Percentiles rank a stretch among this genome's conserved stretches.
phyloP scores from a whole-genome alignment of 2,888 invertebrate genomes.

The Andricus quercusramuli region DNA sequence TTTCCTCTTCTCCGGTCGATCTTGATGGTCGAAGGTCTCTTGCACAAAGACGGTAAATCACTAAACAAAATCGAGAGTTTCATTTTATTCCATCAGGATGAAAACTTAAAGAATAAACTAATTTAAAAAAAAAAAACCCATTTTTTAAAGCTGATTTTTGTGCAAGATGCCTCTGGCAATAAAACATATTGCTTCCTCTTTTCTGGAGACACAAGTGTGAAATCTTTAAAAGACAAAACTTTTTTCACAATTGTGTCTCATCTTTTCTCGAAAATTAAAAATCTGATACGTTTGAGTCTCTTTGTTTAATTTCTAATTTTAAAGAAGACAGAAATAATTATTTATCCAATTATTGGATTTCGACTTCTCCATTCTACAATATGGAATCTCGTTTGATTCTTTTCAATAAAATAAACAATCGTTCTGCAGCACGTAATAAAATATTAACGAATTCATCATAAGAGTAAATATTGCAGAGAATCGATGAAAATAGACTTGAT shows the following conservation, averaged over 20 bases:
- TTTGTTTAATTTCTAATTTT: neutral
- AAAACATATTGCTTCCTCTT: constrained; percentile 33
- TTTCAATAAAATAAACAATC: too few species aligned
- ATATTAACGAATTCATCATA: too few species aligned
- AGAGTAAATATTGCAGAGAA: too few species aligned
- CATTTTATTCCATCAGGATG: too few species aligned
- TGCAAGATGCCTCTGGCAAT: constrained; percentile 34
- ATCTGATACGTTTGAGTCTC: neutral
- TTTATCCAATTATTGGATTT: too few species aligned
- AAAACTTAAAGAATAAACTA: too few species aligned
- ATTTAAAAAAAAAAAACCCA: too few species aligned
- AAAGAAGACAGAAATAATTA: neutral
- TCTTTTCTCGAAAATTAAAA: constrained; percentile 29
- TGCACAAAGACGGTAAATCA: constrained; percentile 53
- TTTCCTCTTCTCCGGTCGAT: constrained; percentile 55
- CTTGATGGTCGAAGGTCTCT: constrained; percentile 51
- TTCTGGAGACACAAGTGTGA: constrained; percentile 1
- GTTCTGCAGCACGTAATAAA: too few species aligned
- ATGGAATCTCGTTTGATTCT: neutral
- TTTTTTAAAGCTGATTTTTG: constrained; percentile 11
- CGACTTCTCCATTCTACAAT: too few species aligned
- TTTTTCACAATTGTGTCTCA: neutral
- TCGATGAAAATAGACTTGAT: too few species aligned
- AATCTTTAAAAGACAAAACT: neutral
- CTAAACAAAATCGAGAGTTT: neutral